Base-by-base conservation (phyloP, 1,140 invertebrate species). In the Drosophila eugracilis region DNA sequence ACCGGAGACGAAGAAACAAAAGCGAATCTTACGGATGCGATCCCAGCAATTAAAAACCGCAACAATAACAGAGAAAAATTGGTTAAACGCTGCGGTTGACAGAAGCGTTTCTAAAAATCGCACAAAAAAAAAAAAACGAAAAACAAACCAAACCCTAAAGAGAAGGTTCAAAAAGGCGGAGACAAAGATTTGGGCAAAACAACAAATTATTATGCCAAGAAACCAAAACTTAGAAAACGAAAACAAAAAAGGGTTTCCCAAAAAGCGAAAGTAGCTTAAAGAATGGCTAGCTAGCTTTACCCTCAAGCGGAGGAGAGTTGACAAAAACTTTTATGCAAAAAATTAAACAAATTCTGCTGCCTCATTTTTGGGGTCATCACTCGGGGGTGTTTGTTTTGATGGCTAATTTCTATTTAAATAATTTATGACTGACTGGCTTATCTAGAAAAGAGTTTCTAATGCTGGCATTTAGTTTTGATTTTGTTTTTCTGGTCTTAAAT, bases 211-310 rank as follows among this genome's bases (percentile, higher is more conserved):
- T 71, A 62, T 10, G 45, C 52, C 44, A 52, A 67, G 28, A 50
- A 86, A 77, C 83, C 60, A 58, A 78, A 78, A 67, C 48, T 47
- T 55, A 34, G 62, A 67, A 52, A 52, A 50, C 65, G 36, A 66
- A 67, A 67, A 74, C 49, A 73, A 59, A 73, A 59, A 81, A 80
- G 66, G 67, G 69, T 73, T 75, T 69, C 34, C 30, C 41, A 50
- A 76, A 79, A 86, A 85, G 77, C 77, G 81, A 85, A 86, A 86
- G 81, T 69, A 49, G 60, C 12, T 48, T 49, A 53, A 47, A 34
- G 65, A 59, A 85, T 65, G 70, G 77, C 53, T n/a, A n/a, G n/a
- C n/a, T 57, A 37, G 60, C 28, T 21, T 53, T 17, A 52, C 63
- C 62, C 65, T 53, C 65, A 22, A 73, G 70, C 47, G 42, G n/a